Evolutionary conservation across 2,797 vertebrate genomes (phyloP), one percentile per base, ranked within the genome.

Genomic region (Eupleurogrammus muticus): DNA sequence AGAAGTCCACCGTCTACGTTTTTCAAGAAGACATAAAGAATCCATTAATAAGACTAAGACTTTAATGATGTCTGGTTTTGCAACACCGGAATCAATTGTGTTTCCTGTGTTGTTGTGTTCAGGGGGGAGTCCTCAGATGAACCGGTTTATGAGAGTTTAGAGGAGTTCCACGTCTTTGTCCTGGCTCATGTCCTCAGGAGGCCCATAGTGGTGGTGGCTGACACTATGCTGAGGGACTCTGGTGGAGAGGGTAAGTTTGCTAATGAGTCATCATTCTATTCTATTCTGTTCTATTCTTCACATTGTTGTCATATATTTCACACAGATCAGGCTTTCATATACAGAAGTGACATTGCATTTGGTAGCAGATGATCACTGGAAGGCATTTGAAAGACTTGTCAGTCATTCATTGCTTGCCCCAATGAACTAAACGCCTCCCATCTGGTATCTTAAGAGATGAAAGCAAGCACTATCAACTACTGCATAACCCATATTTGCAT

Each of bases 81-180:
- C 28, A 70, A 19, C 21, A 50, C 9, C 4, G 10, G 21, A 55
- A 66, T 51, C 48, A 38, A 3, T 21, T 13, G 4, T 77, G 21
- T 35, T 3, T 65, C 19, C 24, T 7, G 2, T 46, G 42, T 53
- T 3, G 59, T 40, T 19, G 47, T 68, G 0, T 40, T 12, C 75
- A 99, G 97, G 4, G 93, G 84, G 9, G 97, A 99, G 75, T 92
- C 95, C 5, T 94, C 96, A 0, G 97, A 99, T 36, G 98, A 99
- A 85, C 98, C 98, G 0, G 97, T 99, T 2, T 99, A 99, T 0
- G 98, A 99, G 94, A 99, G 97, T 67, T 82, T 99, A 57, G 98
- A 99, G 90, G 98, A 99, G 83, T 97, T 99, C 65, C 98, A 99
- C 0, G 98, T 99, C 14, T 99, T 99, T 0, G 97, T 98, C 12